Evolutionary conservation across 2,797 vertebrate species (phyloP).

Genomic region (Propithecus perrieri): DNA sequence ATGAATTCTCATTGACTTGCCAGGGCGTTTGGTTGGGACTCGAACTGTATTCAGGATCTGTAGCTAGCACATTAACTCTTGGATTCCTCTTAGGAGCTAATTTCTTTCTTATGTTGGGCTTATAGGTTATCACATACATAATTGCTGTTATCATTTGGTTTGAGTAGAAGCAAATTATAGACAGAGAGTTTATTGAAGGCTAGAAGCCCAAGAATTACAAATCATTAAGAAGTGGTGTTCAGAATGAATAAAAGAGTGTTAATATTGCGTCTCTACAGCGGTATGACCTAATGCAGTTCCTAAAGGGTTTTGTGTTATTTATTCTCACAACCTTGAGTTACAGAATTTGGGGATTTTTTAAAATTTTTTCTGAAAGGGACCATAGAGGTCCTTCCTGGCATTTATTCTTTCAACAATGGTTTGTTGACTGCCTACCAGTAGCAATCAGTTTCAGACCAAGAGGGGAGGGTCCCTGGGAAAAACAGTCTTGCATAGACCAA

Average conservation of each 20-base stretch:
- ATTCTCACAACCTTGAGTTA: not conserved
- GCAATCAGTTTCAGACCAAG: not conserved
- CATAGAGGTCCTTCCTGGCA: not conserved
- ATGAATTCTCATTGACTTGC: fast-evolving
- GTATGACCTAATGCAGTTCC: not conserved
- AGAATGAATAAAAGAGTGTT: not conserved
- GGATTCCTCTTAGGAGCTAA: not conserved
- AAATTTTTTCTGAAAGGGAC: not conserved
- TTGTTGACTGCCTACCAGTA: not conserved
- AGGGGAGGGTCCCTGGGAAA: not conserved
- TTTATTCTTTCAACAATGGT: not conserved
- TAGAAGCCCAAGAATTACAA: too few species aligned
- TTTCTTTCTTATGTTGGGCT: not conserved
- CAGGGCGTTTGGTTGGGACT: not conserved
- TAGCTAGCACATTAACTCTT: not conserved
- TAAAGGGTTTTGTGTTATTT: not conserved
- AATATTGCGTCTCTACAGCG: fast-evolving
- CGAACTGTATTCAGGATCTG: not conserved
- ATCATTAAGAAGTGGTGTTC: not conserved
- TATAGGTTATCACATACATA: not conserved
- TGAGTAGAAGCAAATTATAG: not conserved
- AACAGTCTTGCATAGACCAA: not conserved
- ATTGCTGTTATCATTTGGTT: not conserved
- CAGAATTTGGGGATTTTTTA: not conserved
- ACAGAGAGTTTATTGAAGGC: not conserved